Conservation (phyloP, 2,888 invertebrate species). For the Leucophenga maculata region DNA sequence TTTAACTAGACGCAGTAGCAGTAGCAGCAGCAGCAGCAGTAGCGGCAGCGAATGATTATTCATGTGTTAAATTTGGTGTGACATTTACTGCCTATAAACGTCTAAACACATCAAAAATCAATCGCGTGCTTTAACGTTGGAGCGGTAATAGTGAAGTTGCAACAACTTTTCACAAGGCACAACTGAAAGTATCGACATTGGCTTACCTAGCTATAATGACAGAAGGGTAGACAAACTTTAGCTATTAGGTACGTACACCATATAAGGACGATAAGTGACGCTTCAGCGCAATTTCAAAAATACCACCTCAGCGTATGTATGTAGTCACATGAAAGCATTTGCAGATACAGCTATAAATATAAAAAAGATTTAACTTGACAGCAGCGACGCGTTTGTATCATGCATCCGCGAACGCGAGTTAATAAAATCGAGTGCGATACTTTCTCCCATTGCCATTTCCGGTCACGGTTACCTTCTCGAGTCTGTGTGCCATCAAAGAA, state of each 20-base stretch:
- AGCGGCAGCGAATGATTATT: conserved; percentile 36
- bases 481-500: conserved; percentile 49
- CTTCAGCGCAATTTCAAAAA: conserved; percentile 3
- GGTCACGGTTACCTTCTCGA: conserved; percentile 10
- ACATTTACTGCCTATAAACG: conserved; percentile 48
- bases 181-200: too few species aligned
- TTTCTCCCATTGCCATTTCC: not conserved
- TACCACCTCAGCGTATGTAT: not conserved
- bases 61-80: conserved; percentile 50
- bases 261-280: conserved; percentile 27
- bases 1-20: not conserved
- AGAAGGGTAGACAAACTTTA: conserved; percentile 3
- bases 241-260: conserved; percentile 17
- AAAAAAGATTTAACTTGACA: conserved; percentile 24
- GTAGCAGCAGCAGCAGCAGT: not conserved
- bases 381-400: conserved; percentile 32
- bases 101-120: conserved; percentile 36
- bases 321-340: conserved; percentile 1
- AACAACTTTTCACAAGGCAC: not conserved
- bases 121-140: conserved; percentile 29
- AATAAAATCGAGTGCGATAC: conserved; percentile 39
- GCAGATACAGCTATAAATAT: conserved; percentile 18
- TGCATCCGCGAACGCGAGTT: conserved; percentile 34
- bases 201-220: too few species aligned
- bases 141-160: conserved; percentile 1